Evolutionary conservation across 2,113 vertebrate species (phyloP).

Genomic region (Henicopernis longicauda): DNA sequence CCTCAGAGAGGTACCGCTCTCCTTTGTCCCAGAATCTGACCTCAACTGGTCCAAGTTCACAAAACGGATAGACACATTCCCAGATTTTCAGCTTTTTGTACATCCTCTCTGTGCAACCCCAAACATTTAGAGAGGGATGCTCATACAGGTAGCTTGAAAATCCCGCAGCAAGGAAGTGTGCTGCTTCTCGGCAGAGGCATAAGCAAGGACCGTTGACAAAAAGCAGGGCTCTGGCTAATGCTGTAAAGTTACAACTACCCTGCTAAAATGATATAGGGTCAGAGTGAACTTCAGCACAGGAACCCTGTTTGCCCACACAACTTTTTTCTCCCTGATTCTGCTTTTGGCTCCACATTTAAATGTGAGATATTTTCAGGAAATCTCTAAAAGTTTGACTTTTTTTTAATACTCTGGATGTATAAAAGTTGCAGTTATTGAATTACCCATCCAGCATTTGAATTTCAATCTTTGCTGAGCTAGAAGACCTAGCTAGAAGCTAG

Average conservation of each 20-base stretch:
- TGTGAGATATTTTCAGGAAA: background rate
- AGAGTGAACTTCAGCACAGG: background rate
- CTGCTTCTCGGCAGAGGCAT: background rate
- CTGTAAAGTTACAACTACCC: background rate
- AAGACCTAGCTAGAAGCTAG: background rate
- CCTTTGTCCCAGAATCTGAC: background rate
- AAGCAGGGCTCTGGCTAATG: rapidly evolving
- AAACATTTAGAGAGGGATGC: background rate
- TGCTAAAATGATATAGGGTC: background rate
- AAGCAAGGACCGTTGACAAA: background rate
- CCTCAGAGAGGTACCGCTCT: background rate
- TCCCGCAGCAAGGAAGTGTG: rapidly evolving
- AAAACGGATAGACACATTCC: background rate
- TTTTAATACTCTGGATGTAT: rapidly evolving
- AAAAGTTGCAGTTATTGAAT: background rate
- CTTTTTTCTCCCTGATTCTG: background rate
- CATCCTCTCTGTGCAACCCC: background rate
- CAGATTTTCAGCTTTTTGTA: background rate
- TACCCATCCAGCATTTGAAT: background rate
- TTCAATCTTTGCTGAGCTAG: background rate
- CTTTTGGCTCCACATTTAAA: background rate
- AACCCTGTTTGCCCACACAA: background rate
- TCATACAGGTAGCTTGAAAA: background rate
- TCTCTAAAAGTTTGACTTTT: background rate
- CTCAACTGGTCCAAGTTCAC: background rate